A percentile compares a stretch with the other conserved stretches of the same genome.
phyloP scores from a whole-genome alignment of 2,797 vertebrate species.

The Poeciliopsis presidionis region DNA sequence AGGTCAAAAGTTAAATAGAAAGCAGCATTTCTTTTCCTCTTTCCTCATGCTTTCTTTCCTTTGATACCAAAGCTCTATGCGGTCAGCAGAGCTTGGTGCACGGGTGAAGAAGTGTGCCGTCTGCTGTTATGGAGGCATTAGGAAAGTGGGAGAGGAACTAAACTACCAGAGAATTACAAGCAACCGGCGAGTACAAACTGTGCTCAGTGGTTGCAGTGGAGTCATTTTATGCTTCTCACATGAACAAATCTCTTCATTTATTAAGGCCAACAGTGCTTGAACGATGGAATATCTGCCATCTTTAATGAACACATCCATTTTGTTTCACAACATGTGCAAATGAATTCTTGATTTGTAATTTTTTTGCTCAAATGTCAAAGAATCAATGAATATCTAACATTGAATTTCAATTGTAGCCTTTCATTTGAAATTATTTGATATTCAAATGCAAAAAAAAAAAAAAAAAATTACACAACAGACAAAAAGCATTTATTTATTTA shows the following conservation, averaged over 20 bases:
- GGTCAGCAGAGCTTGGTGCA: neutral
- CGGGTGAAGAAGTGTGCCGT: neutral
- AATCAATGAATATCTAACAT: neutral
- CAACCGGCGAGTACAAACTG: neutral
- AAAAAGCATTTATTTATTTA: conserved; percentile 25
- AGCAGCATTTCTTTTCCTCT: neutral
- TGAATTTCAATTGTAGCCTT: neutral
- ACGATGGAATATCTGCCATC: neutral
- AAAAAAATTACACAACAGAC: conserved; percentile 6
- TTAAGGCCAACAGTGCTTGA: neutral
- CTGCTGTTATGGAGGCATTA: neutral
- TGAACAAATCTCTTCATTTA: neutral
- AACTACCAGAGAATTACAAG: conserved; percentile 1
- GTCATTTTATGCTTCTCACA: neutral
- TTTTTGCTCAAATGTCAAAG: neutral
- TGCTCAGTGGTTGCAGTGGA: neutral
- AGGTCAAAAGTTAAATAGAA: neutral
- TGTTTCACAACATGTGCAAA: neutral
- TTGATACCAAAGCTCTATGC: neutral
- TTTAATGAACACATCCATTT: neutral
- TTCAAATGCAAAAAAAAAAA: conserved; percentile 13
- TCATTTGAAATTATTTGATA: neutral
- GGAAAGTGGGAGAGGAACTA: neutral
- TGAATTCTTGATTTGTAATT: neutral
- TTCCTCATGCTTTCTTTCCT: neutral